These are phyloP conservation scores for Oncorhynchus tshawytscha DNA, from an alignment of 2,113 vertebrate species.

Conservation along the genomic window DNA sequence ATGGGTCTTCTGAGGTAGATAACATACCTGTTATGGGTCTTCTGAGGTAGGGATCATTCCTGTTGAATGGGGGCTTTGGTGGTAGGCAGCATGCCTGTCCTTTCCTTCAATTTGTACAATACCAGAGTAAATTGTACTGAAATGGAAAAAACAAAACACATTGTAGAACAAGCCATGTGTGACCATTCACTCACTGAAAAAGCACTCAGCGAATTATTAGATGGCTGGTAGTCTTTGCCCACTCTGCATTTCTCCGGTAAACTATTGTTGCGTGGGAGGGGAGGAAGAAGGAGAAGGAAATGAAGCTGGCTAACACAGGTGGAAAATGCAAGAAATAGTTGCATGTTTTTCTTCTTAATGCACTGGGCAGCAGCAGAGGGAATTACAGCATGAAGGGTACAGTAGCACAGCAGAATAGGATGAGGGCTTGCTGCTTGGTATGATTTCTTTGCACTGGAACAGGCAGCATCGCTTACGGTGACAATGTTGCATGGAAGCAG, in stretches of 20 bases:
- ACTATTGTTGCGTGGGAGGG: slow-evolving; percentile 12
- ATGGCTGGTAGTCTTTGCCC: slow-evolving; percentile 6
- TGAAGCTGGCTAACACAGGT: background rate
- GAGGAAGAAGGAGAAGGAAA: background rate
- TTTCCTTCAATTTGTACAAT: background rate
- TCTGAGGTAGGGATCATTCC: too few relatives aligned
- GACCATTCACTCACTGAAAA: background rate
- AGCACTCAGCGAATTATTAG: background rate
- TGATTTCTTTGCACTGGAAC: background rate
- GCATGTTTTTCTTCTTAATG: background rate
- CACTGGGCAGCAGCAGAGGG: background rate
- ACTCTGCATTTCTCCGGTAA: background rate
- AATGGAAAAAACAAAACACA: background rate
- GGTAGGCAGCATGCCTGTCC: background rate
- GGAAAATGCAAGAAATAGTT: background rate
- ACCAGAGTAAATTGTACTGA: background rate
- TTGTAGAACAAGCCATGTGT: background rate
- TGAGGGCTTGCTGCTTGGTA: background rate
- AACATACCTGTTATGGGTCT: too few relatives aligned
- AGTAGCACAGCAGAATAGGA: background rate
- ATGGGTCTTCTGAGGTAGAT: too few relatives aligned
- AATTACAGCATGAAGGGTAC: background rate
- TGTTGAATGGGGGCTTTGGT: background rate
- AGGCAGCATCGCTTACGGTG: background rate
- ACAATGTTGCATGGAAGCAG: slow-evolving; percentile 4